A percentile compares a stretch with the other conserved stretches of the same genome.
Evolutionary conservation across 2,888 invertebrate species (phyloP).

Genomic region (Drosophila trichaetosa): DNA sequence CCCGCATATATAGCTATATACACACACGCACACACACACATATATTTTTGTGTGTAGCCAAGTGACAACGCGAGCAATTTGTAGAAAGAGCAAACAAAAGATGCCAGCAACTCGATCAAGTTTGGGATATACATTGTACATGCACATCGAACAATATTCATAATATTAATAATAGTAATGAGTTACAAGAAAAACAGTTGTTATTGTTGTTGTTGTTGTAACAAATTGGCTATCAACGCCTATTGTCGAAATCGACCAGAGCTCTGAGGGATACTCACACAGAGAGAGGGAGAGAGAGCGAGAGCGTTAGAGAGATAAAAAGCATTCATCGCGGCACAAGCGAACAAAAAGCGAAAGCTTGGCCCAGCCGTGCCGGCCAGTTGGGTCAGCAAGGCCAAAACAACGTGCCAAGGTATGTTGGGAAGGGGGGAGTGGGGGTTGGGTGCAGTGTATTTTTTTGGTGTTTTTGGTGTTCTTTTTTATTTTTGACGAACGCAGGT

Average conservation of each 20-base stretch:
- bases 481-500: constrained; percentile 38
- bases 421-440: background rate
- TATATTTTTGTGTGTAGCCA: constrained; percentile 38
- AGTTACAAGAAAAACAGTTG: constrained; percentile 58
- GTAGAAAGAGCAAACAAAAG: constrained; percentile 53
- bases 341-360: constrained; percentile 55
- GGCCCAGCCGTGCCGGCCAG: constrained; percentile 13
- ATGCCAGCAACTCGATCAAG: constrained; percentile 25
- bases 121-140: constrained; percentile 42
- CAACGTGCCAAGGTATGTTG: background rate
- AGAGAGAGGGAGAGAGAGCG: background rate
- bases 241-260: constrained; percentile 26
- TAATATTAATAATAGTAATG: constrained; percentile 61
- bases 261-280: constrained; percentile 1
- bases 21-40: background rate
- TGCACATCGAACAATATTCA: constrained; percentile 34
- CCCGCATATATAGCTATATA: constrained; percentile 38
- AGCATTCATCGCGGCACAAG: constrained; percentile 20
- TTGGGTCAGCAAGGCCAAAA: constrained; percentile 57
- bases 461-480: background rate
- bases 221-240: constrained; percentile 75
- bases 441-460: background rate
- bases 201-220: constrained; percentile 35
- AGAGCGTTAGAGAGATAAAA: constrained; percentile 10
- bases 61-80: constrained; percentile 69